Base-by-base conservation (phyloP, 2,113 vertebrate species). In the Carassius gibelio region DNA sequence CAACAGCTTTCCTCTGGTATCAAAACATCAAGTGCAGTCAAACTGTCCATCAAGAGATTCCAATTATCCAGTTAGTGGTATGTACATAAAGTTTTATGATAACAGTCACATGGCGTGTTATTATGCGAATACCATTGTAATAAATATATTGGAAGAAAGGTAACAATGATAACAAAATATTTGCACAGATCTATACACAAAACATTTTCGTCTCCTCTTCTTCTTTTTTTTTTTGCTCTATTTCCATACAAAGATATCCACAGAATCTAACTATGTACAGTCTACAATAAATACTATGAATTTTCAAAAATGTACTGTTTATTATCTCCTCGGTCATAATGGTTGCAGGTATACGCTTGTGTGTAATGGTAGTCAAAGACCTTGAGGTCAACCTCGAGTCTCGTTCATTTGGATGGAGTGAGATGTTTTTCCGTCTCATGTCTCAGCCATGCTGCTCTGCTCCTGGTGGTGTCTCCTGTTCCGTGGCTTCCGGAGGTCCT, bases 381-480 rank as follows among this genome's bases (percentile, higher is more conserved):
- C 14, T 79, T 50, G 64, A 74, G 66, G 48, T 84, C 80, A 52
- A n/a, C 36, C 72, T 85, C 55, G 8, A 68, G 57, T 84, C 82
- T 77, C 17, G 55, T 68, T 38, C 38, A 84, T 85, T 88, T 85
- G 68, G 5, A 78, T 59, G 34, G 72, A 8, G 82, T 61, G 38
- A 62, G 76, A 30, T 57, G 38, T 55, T 13, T 57, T 23, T 26
- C 69, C 82, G 81, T 88, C 90, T 99, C 97, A 99, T 97, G 97
- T 97, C 91, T 96, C 95, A n/a, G 91, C 93, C 15, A 94, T 93
- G 89, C 93, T 92, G 84, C 92, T 96, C 91, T 93, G 93, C 92
- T 93, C 94, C 3, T 96, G 94, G 71, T 98, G 98, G 95, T 99
- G 98, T 91, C 98, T 96, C 81, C 98, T 96, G 90, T 97, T 99